phyloP scores from a whole-genome alignment of 2,888 invertebrate genomes.

The Drosophila leonis region DNA sequence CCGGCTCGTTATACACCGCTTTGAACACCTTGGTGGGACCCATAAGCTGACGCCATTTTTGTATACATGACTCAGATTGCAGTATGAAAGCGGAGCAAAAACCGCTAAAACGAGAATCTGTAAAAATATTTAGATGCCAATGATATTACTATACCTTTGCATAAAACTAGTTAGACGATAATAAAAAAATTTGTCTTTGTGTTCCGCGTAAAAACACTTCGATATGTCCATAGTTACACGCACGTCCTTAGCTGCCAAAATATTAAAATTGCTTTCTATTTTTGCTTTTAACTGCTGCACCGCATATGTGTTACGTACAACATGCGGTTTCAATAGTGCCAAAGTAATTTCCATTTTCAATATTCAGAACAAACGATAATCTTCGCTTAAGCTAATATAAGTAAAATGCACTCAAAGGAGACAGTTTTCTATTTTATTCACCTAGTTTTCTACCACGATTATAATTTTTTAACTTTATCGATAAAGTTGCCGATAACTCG shows the following conservation, averaged over 20 bases:
- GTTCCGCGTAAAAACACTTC: slow-evolving; percentile 92
- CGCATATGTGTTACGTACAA: slow-evolving; percentile 91
- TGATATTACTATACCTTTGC: slow-evolving; percentile 87
- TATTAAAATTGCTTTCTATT: slow-evolving; percentile 90
- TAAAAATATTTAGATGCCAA: background rate
- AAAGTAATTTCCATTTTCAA: slow-evolving; percentile 90
- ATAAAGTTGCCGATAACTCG: too few relatives aligned
- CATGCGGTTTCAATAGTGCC: slow-evolving; percentile 95
- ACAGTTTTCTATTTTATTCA: background rate
- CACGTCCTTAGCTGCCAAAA: slow-evolving; percentile 89
- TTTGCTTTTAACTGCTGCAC: slow-evolving; percentile 89
- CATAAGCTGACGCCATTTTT: slow-evolving; percentile 92
- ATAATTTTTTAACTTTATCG: background rate
- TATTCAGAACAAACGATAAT: background rate
- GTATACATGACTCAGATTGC: slow-evolving; percentile 91
- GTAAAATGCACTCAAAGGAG: background rate
- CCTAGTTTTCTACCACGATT: background rate
- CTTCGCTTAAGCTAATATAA: too few relatives aligned
- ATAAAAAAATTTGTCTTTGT: slow-evolving; percentile 93
- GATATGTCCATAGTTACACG: slow-evolving; percentile 88
- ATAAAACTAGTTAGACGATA: slow-evolving; percentile 93
- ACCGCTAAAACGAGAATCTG: slow-evolving; percentile 87
- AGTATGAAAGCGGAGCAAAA: slow-evolving; percentile 93
- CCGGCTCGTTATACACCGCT: slow-evolving; percentile 91
- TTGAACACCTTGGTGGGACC: slow-evolving; percentile 96